phyloP scores from a whole-genome alignment of 92 coral and sea anemone genomes.

The Epizoanthus stellaris region DNA sequence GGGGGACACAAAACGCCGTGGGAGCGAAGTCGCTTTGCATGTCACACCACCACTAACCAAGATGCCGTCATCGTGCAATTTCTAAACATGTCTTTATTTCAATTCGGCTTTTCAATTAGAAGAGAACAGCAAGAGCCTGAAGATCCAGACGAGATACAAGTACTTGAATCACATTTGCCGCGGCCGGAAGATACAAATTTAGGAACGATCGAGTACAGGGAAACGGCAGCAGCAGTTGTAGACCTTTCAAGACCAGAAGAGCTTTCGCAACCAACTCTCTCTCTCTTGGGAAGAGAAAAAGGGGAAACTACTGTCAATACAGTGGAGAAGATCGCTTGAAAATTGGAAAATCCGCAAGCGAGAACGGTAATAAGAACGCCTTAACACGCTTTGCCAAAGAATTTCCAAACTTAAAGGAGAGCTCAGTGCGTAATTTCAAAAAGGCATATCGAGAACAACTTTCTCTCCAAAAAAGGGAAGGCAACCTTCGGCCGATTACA shows the following conservation, averaged over 20 bases:
- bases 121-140: conserved; percentile 41
- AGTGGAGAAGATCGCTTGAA: conserved; percentile 41
- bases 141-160: conserved; percentile 50
- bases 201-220: conserved; percentile 44
- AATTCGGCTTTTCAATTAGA: conserved; percentile 49
- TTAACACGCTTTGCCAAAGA: conserved; percentile 41
- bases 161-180: conserved; percentile 49
- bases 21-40: conserved; percentile 5
- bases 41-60: background rate
- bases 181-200: conserved; percentile 44
- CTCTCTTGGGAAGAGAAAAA: conserved; percentile 41
- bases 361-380: conserved; percentile 46
- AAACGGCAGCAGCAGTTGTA: conserved; percentile 51
- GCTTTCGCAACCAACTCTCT: conserved; percentile 36
- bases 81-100: conserved; percentile 51
- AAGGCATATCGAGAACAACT: conserved; percentile 41
- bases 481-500: conserved; percentile 34
- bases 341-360: conserved; percentile 56
- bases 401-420: conserved; percentile 43
- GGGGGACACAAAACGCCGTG: conserved; percentile 1
- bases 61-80: conserved; percentile 35
- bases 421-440: conserved; percentile 26
- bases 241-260: conserved; percentile 51
- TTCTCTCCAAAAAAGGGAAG: conserved; percentile 32
- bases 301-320: conserved; percentile 50